These are phyloP conservation scores for Monodelphis domestica DNA, from an alignment of 2,797 vertebrate species.

Conservation along the genomic window DNA sequence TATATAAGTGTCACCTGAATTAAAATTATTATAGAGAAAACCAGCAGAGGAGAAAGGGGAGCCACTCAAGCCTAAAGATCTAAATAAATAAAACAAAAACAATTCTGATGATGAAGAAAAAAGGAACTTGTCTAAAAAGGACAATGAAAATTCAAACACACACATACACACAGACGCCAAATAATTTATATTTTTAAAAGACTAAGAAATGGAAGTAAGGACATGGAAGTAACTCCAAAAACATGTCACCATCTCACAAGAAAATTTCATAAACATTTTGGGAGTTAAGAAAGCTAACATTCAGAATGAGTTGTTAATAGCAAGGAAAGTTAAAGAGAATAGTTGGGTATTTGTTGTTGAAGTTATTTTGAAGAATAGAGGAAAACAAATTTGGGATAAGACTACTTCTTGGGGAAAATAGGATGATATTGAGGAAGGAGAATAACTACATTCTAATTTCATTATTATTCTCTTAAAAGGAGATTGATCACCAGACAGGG, in stretches of 20 bases:
- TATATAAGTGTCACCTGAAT: not conserved
- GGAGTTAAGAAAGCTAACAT: not conserved
- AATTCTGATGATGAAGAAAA: not conserved
- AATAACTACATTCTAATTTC: not conserved
- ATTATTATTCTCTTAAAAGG: not conserved
- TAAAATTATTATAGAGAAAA: not conserved
- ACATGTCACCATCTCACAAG: no score
- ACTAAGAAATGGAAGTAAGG: not conserved
- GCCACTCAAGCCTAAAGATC: not conserved
- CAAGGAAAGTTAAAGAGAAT: not conserved
- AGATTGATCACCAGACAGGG: not conserved
- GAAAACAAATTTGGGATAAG: not conserved
- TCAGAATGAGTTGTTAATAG: not conserved
- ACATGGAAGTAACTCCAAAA: not conserved
- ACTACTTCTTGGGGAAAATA: not conserved
- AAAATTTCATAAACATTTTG: not conserved
- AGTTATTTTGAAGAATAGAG: not conserved
- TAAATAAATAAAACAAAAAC: not conserved
- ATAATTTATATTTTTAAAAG: not conserved
- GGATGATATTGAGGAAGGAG: not conserved
- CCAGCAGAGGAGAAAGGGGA: not conserved
- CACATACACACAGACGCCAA: no score
- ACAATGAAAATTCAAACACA: not conserved
- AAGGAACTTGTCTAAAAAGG: not conserved
- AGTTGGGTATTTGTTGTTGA: not conserved